A percentile compares a stretch with the other conserved stretches of the same genome.
phyloP scores from a whole-genome alignment of 2,113 vertebrate species.

The Reinhardtius hippoglossoides region DNA sequence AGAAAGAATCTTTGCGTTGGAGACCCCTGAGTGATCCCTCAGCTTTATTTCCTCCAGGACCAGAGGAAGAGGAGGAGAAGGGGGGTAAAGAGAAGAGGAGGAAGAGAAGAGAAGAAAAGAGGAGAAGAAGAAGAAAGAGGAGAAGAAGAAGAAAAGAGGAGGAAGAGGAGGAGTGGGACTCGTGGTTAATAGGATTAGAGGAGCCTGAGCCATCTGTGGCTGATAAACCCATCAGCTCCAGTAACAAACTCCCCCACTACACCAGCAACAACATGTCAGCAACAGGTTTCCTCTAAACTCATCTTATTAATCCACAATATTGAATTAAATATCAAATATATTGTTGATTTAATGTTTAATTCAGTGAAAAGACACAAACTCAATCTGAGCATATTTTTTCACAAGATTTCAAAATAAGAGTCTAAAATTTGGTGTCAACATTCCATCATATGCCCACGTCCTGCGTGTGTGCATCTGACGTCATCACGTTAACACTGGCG shows the following conservation, averaged over 20 bases:
- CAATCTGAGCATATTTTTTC: not conserved
- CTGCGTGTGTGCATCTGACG: not conserved
- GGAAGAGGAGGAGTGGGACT: slow-evolving; percentile 29
- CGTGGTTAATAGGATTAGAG: slow-evolving; percentile 64
- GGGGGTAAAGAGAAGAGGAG: not conserved
- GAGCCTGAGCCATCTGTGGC: slow-evolving; percentile 59
- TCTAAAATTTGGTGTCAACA: not conserved
- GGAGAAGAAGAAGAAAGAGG: not conserved
- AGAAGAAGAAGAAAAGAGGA: not conserved
- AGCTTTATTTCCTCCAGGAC: not conserved
- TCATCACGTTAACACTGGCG: slow-evolving; percentile 3
- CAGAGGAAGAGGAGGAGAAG: not conserved
- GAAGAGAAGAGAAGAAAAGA: not conserved
- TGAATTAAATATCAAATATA: too few species aligned
- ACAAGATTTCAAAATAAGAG: not conserved
- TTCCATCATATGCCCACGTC: not conserved
- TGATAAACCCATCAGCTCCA: slow-evolving; percentile 10
- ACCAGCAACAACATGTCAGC: too few species aligned
- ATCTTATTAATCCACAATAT: not conserved
- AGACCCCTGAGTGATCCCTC: not conserved
- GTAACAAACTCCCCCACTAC: not conserved
- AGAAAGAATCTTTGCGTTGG: not conserved
- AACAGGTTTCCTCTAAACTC: not conserved
- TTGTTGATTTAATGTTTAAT: too few species aligned
- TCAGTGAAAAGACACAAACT: too few species aligned